Evolutionary conservation across 2,797 vertebrate species (phyloP), one percentile per base, ranked within the genome.

Genomic region (Malacoraja senta): DNA sequence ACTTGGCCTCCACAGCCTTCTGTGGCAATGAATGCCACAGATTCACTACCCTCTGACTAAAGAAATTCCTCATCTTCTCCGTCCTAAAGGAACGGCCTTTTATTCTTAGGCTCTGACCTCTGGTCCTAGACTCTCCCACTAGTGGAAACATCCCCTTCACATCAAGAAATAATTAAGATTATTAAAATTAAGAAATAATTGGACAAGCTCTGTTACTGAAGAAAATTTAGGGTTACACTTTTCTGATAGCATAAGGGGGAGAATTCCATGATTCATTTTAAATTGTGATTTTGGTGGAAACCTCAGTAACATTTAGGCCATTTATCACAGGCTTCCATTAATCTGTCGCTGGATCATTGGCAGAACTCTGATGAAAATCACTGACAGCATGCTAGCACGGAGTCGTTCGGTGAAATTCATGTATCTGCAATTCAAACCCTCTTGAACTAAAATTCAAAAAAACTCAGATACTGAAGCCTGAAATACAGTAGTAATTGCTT

Each of bases 301-400:
- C 7, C 17, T 10, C 81, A 88, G 17, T 15, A 29, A 65, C 65
- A 58, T 32, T 88, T 65, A 32, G 19, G 58, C 15, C 61, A 65
- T 63, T 86, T 86, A 32, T 84, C 10, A 10, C 61, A 68, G n/a
- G n/a, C n/a, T 35, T 88, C 17, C n/a, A 8, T 35, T 88, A 63
- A 88, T 35, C 32, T n/a, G n/a, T 24, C n/a, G 21, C 63, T 68
- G 32, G 84, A 35, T 88, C 2, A 63, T 35, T 88, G 61, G 61
- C 61, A 88, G 63, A 88, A 88, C 19, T 32, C 61, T 65, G n/a
- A 19, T 91, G 35, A 91, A 91, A 91, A 91, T 91, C 44, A 26
- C 19, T 91, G 68, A 38, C 1, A 74, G 26, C 26, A 44, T 91
- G 9, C 24, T 53, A 26, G 4, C 44, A 91, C 44, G 21, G 35